Conservation (phyloP, 2,797 vertebrate species). For the Acanthurus leucopareius region DNA sequence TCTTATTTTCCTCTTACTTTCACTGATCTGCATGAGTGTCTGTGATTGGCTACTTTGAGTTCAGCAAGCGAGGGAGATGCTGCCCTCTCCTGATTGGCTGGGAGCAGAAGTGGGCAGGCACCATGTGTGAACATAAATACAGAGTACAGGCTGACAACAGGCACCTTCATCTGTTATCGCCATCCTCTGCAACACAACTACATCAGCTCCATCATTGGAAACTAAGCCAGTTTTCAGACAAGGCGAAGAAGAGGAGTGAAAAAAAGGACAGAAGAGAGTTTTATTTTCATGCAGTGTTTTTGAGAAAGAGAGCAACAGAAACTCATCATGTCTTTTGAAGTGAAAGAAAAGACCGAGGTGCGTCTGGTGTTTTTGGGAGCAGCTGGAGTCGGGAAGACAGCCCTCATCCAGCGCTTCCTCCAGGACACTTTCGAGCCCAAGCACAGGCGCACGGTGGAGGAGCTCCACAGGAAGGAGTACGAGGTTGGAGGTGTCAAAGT, state of each 20-base stretch:
- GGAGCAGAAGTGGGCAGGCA: slow-evolving; percentile 53
- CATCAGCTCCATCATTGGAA: slow-evolving; percentile 31
- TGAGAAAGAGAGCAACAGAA: neutral
- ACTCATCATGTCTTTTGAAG: slow-evolving; percentile 83
- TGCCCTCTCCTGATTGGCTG: slow-evolving; percentile 73
- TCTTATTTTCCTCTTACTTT: slow-evolving; percentile 13
- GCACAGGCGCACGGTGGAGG: slow-evolving; percentile 89
- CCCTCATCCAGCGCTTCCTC: slow-evolving; percentile 91
- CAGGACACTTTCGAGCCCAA: slow-evolving; percentile 91
- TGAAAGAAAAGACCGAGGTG: slow-evolving; percentile 89
- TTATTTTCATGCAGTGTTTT: neutral
- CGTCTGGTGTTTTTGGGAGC: slow-evolving; percentile 91
- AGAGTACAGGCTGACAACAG: slow-evolving; percentile 38
- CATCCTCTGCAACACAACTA: slow-evolving; percentile 1
- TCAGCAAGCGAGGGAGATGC: slow-evolving; percentile 35
- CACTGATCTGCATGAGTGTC: slow-evolving; percentile 50
- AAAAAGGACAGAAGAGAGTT: neutral
- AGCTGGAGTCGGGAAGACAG: slow-evolving; percentile 90
- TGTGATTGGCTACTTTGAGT: slow-evolving; percentile 65
- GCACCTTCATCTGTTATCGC: slow-evolving; percentile 21
- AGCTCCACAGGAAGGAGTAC: slow-evolving; percentile 90
- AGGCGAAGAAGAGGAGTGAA: neutral
- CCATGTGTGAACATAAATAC: slow-evolving; percentile 77
- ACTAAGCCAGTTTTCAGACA: neutral
- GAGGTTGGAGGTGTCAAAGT: slow-evolving; percentile 87